Base-by-base conservation (phyloP, 2,888 invertebrate species). In the Micoletzkya japonica region DNA sequence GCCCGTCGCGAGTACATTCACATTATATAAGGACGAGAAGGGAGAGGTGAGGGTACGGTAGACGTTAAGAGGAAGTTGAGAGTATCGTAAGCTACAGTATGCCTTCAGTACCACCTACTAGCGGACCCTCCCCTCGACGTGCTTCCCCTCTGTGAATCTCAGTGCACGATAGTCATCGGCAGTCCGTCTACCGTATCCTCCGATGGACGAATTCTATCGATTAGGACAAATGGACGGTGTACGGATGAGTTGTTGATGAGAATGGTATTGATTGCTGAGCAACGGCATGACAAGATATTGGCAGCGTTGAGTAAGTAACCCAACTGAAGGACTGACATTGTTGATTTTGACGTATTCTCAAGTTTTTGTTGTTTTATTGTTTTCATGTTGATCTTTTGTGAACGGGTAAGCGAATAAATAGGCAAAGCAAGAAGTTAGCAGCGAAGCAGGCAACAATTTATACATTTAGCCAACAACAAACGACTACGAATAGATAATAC, bases 1-100 rank as follows among this genome's bases (percentile, higher is more conserved):
- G 30, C 68, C 68, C 39, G 68, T 68, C 10, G 68, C 68, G 7
- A 58, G 57, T 49, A 58, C 68, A 1, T 68, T 68, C 68, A 56
- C 58, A 10, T 24, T 68, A 24, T 58, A 68, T 32, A 4, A 1
- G 1, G 58, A 57, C 26, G 68, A 57, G 49, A n/a, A 39, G 39
- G 58, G 39, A 44, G 32, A 57, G 68, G 68, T 68, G 2, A 24
- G 59, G 17, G 24, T 59, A 17, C 28, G 32, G 6, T 39, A 60
- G 3, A 30, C 34, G 20, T 3, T 14, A 26, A n/a, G 56, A 56
- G 26, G 2, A 14, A 2, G 57, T 1, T 57, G 57, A 26, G 2
- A 26, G 7, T n/a, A 57, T 28, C 6, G 28, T 7, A 57, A 3
- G 28, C 1, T 3, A 32, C 10, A 3, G 26, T 4, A 10, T 44